Conservation (phyloP, 2,797 vertebrate species). For the Holocentrus rufus region DNA sequence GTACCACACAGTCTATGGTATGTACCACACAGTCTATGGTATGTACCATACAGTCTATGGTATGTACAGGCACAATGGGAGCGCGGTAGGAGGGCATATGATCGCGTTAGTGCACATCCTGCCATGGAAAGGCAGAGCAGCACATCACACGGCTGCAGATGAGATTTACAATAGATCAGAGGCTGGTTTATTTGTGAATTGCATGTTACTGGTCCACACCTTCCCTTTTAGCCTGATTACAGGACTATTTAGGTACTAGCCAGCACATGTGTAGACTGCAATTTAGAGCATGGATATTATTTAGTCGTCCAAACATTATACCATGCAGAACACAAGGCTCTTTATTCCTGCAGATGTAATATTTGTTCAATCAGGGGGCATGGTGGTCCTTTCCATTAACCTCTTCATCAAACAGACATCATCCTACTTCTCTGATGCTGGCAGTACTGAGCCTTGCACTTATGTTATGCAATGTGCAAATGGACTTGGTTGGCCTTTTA, state of each 20-base stretch:
- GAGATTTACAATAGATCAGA: conserved; percentile 7
- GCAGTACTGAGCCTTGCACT: too few species aligned
- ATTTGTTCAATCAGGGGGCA: background rate
- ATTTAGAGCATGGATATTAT: too few species aligned
- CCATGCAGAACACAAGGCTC: background rate
- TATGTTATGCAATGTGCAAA: too few species aligned
- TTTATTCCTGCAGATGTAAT: background rate
- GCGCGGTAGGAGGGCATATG: conserved; percentile 27
- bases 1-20: too few species aligned
- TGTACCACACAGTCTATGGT: too few species aligned
- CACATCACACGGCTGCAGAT: background rate
- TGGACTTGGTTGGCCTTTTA: too few species aligned
- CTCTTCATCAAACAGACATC: background rate
- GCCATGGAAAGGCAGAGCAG: background rate
- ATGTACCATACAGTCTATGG: too few species aligned
- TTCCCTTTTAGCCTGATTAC: too few species aligned
- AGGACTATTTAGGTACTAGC: too few species aligned
- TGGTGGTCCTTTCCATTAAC: background rate
- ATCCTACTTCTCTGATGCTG: background rate
- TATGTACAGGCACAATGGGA: conserved; percentile 39
- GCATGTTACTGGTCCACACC: too few species aligned
- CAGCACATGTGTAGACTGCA: too few species aligned
- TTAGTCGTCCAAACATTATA: too few species aligned
- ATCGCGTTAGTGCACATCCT: conserved; percentile 40
- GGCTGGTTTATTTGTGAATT: background rate